A percentile compares a stretch with the other conserved stretches of the same genome.
Evolutionary conservation across 37 sponge, comb jelly and placozoan genomes (phyloP).

Genomic region (Geodia barretti): DNA sequence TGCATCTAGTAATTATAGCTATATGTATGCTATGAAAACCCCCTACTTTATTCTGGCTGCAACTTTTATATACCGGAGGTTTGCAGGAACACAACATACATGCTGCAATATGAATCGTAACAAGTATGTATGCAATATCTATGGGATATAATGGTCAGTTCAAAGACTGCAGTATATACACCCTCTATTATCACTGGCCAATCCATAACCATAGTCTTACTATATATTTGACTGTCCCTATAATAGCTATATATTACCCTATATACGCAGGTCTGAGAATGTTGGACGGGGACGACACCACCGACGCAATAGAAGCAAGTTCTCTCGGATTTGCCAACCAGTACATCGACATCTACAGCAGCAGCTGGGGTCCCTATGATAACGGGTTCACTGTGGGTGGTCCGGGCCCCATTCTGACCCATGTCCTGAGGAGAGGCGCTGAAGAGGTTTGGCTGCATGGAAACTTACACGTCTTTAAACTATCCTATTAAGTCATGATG

Average conservation of each 20-base stretch:
- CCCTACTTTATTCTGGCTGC: no score
- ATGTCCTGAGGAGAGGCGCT: constrained; percentile 50
- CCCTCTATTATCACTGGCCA: no score
- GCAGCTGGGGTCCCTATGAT: constrained; percentile 94
- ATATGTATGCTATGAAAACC: no score
- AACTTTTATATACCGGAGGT: no score
- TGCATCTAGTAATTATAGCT: no score
- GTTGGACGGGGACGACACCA: constrained; percentile 28
- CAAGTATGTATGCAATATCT: no score
- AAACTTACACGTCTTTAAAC: no score
- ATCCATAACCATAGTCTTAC: not conserved
- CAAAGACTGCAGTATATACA: no score
- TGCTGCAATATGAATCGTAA: no score
- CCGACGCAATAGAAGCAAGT: constrained; percentile 78
- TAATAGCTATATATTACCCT: no score
- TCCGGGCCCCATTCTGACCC: constrained; percentile 71
- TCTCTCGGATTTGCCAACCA: constrained; percentile 59
- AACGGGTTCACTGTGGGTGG: constrained; percentile 85
- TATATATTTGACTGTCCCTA: not conserved
- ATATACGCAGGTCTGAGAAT: constrained; percentile 54
- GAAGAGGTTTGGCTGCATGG: not conserved
- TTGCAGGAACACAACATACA: no score
- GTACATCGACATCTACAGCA: constrained; percentile 86
- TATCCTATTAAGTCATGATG: not conserved
- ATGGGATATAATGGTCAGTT: no score